Evolutionary conservation across 37 sponge, comb jelly and placozoan genomes (phyloP).

Genomic region (Bolinopsis microptera): DNA sequence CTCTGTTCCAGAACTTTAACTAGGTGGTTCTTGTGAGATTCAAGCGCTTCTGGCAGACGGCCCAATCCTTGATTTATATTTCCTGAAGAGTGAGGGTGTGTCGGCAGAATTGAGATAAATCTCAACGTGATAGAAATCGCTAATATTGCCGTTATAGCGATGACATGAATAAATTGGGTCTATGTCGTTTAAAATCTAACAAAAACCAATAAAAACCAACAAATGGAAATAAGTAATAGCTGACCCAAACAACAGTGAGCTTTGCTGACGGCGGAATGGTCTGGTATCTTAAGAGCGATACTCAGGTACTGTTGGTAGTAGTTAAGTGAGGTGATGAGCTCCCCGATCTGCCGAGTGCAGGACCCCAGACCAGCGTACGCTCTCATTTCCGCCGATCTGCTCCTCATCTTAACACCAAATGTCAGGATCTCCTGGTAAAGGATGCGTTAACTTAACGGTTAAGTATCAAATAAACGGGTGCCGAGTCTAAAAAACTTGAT

Average conservation of each 20-base stretch:
- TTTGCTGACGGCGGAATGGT: slow-evolving; percentile 2
- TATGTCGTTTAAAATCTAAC: too few relatives aligned
- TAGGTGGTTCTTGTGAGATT: slow-evolving; percentile 80
- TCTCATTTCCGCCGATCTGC: neutral
- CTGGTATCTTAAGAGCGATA: slow-evolving; percentile 52
- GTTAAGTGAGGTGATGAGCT: neutral
- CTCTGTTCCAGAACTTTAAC: slow-evolving; percentile 67
- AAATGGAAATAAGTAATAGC: too few relatives aligned
- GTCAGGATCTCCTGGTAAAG: slow-evolving; percentile 1
- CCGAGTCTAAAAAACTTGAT: too few relatives aligned
- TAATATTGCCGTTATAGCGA: neutral
- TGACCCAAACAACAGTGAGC: slow-evolving; percentile 53
- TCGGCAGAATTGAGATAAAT: too few relatives aligned
- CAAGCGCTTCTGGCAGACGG: slow-evolving; percentile 84
- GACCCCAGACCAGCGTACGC: slow-evolving; percentile 37
- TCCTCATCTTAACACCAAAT: slow-evolving; percentile 19
- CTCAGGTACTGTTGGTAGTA: slow-evolving; percentile 31
- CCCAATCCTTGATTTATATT: slow-evolving; percentile 78
- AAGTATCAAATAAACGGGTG: too few relatives aligned
- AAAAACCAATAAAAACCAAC: too few relatives aligned
- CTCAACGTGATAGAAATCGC: neutral
- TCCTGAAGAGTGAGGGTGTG: slow-evolving; percentile 70
- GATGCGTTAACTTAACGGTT: neutral
- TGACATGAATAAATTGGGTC: neutral
- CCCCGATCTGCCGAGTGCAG: neutral